These are phyloP conservation scores for Melitaea athalia DNA, from an alignment of 2,888 invertebrate species.

Conservation along the genomic window DNA sequence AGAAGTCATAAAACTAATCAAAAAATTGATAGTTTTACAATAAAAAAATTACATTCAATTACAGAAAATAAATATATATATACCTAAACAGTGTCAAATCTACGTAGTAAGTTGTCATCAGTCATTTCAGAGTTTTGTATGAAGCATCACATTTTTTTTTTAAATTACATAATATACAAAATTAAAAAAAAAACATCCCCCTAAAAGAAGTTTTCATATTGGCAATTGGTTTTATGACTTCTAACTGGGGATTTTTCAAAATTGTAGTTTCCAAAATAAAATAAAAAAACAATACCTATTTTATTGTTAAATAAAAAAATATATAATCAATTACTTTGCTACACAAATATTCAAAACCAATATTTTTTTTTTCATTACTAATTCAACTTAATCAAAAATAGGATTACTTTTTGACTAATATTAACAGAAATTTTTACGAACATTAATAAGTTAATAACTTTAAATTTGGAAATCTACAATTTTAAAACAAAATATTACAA, in stretches of 20 bases:
- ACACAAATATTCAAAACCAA: neutral
- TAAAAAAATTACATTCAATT: neutral
- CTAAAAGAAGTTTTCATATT: neutral
- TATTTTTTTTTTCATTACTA: neutral
- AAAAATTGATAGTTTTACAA: constrained; percentile 12
- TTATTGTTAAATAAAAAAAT: neutral
- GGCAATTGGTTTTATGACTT: constrained; percentile 43
- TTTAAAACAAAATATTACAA: neutral
- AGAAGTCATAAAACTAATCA: constrained; percentile 44
- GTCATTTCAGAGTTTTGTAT: constrained; percentile 11
- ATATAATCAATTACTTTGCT: neutral
- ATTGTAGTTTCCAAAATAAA: constrained; percentile 31
- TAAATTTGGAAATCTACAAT: neutral
- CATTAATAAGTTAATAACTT: too few species aligned
- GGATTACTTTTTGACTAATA: too few species aligned
- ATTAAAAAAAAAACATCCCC: constrained; percentile 5
- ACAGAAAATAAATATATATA: neutral
- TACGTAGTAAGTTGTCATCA: neutral
- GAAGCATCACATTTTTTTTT: neutral
- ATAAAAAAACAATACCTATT: neutral
- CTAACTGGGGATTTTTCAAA: constrained; percentile 31
- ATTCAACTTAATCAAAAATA: neutral
- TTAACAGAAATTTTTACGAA: too few species aligned
- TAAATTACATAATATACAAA: neutral
- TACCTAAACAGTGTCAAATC: neutral